Evolutionary conservation across 1,140 invertebrate genomes (phyloP).

Genomic region (Paralvinella palmiformis): DNA sequence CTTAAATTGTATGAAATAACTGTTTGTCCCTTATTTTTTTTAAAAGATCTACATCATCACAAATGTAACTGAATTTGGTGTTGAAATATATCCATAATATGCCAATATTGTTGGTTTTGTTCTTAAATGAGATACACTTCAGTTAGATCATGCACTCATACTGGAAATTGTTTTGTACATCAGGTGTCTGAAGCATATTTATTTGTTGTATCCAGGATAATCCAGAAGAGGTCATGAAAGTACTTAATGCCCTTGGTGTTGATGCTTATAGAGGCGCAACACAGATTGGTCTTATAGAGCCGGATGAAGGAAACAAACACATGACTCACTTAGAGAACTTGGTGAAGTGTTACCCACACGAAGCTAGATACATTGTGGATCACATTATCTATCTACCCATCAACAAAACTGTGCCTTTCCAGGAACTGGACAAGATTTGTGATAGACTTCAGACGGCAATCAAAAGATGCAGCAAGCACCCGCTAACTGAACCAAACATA

Average conservation of each 20-base stretch:
- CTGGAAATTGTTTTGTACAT: too few relatives aligned
- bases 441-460: conserved; percentile 21
- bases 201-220: conserved; percentile 38
- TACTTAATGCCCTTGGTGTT: conserved; percentile 41
- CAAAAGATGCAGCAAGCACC: too few relatives aligned
- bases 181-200: too few relatives aligned
- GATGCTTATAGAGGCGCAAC: conserved; percentile 48
- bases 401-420: conserved; percentile 43
- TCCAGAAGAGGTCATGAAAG: conserved; percentile 38
- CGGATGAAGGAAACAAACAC: conserved; percentile 21
- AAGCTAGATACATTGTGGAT: conserved; percentile 47
- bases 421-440: conserved; percentile 38
- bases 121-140: too few relatives aligned
- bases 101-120: not conserved
- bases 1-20: too few relatives aligned
- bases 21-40: too few relatives aligned
- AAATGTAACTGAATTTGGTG: too few relatives aligned
- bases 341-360: conserved; percentile 31
- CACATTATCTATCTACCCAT: conserved; percentile 49
- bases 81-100: too few relatives aligned
- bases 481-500: too few relatives aligned
- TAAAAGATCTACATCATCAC: too few relatives aligned
- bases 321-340: conserved; percentile 12
- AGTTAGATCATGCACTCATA: too few relatives aligned
- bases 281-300: conserved; percentile 45